Base-by-base conservation (phyloP, 2,888 invertebrate species). In the Parascotia fuliginaria region DNA sequence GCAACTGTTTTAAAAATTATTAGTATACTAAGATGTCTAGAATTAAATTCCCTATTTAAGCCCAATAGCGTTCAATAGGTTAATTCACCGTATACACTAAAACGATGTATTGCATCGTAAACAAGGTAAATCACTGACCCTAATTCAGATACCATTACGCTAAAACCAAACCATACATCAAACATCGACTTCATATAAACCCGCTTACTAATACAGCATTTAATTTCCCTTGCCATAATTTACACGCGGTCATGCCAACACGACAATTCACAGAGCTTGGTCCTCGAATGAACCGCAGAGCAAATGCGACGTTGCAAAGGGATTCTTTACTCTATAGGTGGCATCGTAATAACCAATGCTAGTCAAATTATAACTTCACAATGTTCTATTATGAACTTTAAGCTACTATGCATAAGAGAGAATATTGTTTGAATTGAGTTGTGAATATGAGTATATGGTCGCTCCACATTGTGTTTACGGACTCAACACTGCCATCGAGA, bases 241-340 rank as follows among this genome's bases (percentile, higher is more conserved):
- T 55, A 63, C 54, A 54, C 54, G 49, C 49, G 51, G 60, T 40
- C 60, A 60, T 53, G 56, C 50, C 62, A 37, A 57, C 62, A 62
- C 55, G 63, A 63, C 62, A 60, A 53, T 68, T 50, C 65, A 48
- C 55, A 55, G 63, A 60, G 48, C 55, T 42, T 51, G 44, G 45
- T 56, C 38, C 51, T 48, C 48, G 42, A 50, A 52, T 33, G 33
- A 50, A 62, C 53, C 60, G 41, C 55, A 56, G 45, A 67, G 62
- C 63, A 68, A 72, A 71, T 58, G 62, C 65, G 62, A 75, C 60
- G 58, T 60, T 60, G 62, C 65, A 62, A 65, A 64, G 66, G 66
- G 65, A 67, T 69, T 73, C 74, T 70, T 73, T 71, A 54, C 73
- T 62, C 62, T 64, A 55, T 65, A 71, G 60, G 49, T 46, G 53